phyloP scores from a whole-genome alignment of 2,888 invertebrate genomes.

The Lordiphosa fenestrarum region DNA sequence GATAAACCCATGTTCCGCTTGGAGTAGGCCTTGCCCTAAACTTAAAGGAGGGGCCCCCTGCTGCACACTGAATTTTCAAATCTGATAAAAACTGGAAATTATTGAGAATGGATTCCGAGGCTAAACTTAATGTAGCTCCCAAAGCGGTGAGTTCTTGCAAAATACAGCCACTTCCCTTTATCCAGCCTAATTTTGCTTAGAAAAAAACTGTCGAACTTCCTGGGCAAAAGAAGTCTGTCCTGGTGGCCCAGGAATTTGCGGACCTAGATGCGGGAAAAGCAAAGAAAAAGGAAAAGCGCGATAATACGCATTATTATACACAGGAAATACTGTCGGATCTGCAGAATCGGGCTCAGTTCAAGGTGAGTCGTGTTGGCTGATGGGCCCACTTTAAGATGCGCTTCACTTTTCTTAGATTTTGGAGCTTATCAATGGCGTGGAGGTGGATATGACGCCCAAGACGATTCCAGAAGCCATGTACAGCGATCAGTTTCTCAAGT shows the following conservation, averaged over 20 bases:
- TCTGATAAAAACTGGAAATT: background rate
- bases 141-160: too few species aligned
- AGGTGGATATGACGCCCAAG: conserved; percentile 67
- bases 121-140: too few species aligned
- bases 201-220: background rate
- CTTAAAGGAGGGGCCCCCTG: background rate
- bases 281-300: conserved; percentile 17
- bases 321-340: conserved; percentile 34
- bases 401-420: conserved; percentile 31
- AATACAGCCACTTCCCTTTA: too few species aligned
- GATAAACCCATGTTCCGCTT: background rate
- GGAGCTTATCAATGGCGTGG: conserved; percentile 38
- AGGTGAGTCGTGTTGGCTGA: conserved; percentile 36
- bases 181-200: background rate
- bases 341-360: conserved; percentile 42
- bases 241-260: conserved; percentile 3
- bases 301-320: conserved; percentile 29
- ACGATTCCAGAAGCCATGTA: conserved; percentile 18
- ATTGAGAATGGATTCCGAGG: background rate
- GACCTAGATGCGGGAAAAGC: background rate
- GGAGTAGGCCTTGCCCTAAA: background rate
- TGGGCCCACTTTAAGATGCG: too few species aligned
- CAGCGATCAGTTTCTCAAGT: conserved; percentile 38
- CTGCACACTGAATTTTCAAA: too few species aligned
- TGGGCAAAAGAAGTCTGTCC: conserved; percentile 44